These are phyloP conservation scores for Paratrypauchen microcephalus DNA, from an alignment of 2,797 vertebrate genomes.

Conservation along the genomic window DNA sequence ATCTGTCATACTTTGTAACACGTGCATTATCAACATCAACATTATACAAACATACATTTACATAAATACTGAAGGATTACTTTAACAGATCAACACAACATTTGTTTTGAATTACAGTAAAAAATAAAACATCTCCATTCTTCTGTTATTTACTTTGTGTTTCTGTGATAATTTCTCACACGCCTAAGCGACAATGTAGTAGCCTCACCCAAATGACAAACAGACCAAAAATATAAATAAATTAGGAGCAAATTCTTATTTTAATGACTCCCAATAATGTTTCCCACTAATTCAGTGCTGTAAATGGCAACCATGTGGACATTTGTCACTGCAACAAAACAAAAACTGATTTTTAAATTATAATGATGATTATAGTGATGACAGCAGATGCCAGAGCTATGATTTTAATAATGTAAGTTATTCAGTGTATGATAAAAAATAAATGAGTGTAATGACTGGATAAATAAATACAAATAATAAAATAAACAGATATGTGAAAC, in stretches of 20 bases:
- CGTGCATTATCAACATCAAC: slow-evolving; percentile 49
- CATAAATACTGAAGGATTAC: slow-evolving; percentile 26
- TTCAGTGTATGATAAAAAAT: not conserved
- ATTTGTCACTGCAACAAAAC: slow-evolving; percentile 69
- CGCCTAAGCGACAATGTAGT: slow-evolving; percentile 76
- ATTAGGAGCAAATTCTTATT: slow-evolving; percentile 65
- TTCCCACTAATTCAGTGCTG: slow-evolving; percentile 73
- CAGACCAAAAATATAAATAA: slow-evolving; percentile 78
- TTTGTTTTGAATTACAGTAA: not conserved
- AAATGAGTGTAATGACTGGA: not conserved
- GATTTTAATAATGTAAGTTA: slow-evolving; percentile 15
- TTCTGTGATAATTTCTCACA: slow-evolving; percentile 74
- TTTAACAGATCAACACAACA: not conserved
- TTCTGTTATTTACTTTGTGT: slow-evolving; percentile 52
- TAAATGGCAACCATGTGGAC: slow-evolving; percentile 66
- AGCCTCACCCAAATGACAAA: slow-evolving; percentile 81
- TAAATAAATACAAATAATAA: not conserved
- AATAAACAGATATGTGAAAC: not conserved
- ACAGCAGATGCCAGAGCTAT: slow-evolving; percentile 46
- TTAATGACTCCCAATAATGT: slow-evolving; percentile 77
- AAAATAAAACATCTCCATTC: slow-evolving; percentile 57
- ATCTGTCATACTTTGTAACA: slow-evolving; percentile 48
- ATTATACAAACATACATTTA: slow-evolving; percentile 36
- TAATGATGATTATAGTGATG: slow-evolving; percentile 17
- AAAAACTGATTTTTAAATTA: slow-evolving; percentile 50